Evolutionary conservation across 2,113 vertebrate genomes (phyloP).

Genomic region (Malurus melanocephalus): DNA sequence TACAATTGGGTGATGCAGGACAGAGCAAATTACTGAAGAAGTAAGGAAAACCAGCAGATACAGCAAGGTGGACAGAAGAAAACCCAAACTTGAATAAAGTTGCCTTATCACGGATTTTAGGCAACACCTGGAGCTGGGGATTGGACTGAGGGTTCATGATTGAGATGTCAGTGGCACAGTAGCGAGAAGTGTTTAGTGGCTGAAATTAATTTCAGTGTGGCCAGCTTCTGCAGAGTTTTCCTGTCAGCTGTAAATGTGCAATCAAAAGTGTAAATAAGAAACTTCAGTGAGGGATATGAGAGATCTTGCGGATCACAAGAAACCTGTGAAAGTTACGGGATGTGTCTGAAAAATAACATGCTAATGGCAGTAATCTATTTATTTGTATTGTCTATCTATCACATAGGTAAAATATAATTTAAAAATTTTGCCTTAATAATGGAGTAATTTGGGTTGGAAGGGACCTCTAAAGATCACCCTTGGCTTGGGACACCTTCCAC

Average conservation of each 20-base stretch:
- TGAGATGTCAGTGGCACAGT: neutral
- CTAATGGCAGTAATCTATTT: neutral
- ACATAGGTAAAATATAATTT: neutral
- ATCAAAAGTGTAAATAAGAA: neutral
- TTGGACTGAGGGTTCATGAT: neutral
- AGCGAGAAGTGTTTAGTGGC: neutral
- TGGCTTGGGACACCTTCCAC: neutral
- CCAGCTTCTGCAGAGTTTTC: neutral
- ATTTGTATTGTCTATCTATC: neutral
- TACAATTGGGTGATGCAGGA: neutral
- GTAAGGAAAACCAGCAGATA: neutral
- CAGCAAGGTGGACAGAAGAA: neutral
- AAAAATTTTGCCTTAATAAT: neutral
- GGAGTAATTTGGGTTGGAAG: neutral
- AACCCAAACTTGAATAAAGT: neutral
- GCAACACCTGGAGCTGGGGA: neutral
- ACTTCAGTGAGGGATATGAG: neutral
- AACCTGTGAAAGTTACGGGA: neutral
- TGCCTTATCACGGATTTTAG: neutral
- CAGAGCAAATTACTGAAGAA: neutral
- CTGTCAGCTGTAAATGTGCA: neutral
- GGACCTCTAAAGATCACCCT: neutral
- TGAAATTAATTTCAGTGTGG: neutral
- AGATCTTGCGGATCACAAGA: neutral
- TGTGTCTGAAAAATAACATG: neutral